phyloP scores from a whole-genome alignment of 2,113 vertebrate genomes.

The Engystomops pustulosus region DNA sequence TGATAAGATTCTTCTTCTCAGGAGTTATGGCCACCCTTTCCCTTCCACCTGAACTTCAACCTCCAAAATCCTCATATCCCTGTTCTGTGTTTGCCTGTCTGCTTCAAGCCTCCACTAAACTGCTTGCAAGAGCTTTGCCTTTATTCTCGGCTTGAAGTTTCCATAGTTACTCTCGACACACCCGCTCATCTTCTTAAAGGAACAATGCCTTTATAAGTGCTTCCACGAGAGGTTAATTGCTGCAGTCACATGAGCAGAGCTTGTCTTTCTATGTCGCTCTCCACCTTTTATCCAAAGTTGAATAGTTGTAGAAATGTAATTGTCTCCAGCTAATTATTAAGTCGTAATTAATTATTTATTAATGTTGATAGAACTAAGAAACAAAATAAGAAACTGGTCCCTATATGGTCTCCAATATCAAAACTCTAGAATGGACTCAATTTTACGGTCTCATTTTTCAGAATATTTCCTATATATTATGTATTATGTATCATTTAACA shows the following conservation, averaged over 20 bases:
- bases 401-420: no score
- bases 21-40: neutral
- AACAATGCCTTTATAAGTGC: slow-evolving; percentile 20
- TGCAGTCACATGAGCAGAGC: neutral
- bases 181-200: slow-evolving; percentile 60
- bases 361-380: no score
- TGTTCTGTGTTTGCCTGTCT: neutral
- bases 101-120: slow-evolving; percentile 8
- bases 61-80: slow-evolving; percentile 22
- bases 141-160: slow-evolving; percentile 60
- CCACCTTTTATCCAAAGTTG: no score
- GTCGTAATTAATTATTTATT: no score
- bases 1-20: slow-evolving; percentile 19
- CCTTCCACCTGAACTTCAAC: slow-evolving; percentile 30
- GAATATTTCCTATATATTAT: no score
- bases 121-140: slow-evolving; percentile 23
- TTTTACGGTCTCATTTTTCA: no score
- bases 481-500: no score
- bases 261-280: no score
- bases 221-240: slow-evolving; percentile 5
- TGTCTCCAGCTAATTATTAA: no score
- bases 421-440: no score
- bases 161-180: slow-evolving; percentile 61
- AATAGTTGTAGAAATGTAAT: no score
- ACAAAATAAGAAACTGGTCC: no score